phyloP scores from a whole-genome alignment of 2,888 invertebrate species.

The Iselma pallidipennis region DNA sequence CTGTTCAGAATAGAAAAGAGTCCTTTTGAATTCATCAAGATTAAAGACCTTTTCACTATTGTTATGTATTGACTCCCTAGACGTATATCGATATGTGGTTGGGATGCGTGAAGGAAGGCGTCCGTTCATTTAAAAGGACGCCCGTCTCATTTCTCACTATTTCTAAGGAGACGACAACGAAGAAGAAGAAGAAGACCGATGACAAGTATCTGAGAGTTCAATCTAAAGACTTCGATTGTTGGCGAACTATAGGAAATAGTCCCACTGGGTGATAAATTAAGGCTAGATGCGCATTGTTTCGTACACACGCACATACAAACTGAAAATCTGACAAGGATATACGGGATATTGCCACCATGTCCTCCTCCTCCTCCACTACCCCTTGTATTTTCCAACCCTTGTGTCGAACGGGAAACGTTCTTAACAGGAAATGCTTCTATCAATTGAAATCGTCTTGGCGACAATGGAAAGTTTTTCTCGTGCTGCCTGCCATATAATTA shows the following conservation, averaged over 20 bases:
- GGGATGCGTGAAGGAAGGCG: not conserved
- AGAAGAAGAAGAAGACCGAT: slow-evolving; percentile 45
- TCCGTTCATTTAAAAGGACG: not conserved
- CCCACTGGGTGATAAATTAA: slow-evolving; percentile 56
- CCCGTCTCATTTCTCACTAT: not conserved
- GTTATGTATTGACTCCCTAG: not conserved
- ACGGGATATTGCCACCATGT: slow-evolving; percentile 29
- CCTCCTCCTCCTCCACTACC: slow-evolving; percentile 38
- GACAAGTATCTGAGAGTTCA: slow-evolving; percentile 53
- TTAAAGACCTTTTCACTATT: not conserved
- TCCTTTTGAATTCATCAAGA: not conserved
- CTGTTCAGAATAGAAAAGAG: too few relatives aligned
- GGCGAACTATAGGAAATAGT: slow-evolving; percentile 49
- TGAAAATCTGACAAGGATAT: slow-evolving; percentile 54
- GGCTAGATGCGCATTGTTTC: slow-evolving; percentile 53
- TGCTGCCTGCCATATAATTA: slow-evolving; percentile 50
- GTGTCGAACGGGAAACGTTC: slow-evolving; percentile 50
- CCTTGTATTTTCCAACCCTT: too few relatives aligned
- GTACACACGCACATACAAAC: slow-evolving; percentile 42
- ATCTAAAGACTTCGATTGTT: slow-evolving; percentile 53
- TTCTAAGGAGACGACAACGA: not conserved
- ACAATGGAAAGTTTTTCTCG: slow-evolving; percentile 51
- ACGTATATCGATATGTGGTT: not conserved
- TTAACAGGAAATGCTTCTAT: slow-evolving; percentile 47
- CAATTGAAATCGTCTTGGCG: slow-evolving; percentile 51